phyloP scores from a whole-genome alignment of 2,113 vertebrate species.

The Bettongia penicillata region DNA sequence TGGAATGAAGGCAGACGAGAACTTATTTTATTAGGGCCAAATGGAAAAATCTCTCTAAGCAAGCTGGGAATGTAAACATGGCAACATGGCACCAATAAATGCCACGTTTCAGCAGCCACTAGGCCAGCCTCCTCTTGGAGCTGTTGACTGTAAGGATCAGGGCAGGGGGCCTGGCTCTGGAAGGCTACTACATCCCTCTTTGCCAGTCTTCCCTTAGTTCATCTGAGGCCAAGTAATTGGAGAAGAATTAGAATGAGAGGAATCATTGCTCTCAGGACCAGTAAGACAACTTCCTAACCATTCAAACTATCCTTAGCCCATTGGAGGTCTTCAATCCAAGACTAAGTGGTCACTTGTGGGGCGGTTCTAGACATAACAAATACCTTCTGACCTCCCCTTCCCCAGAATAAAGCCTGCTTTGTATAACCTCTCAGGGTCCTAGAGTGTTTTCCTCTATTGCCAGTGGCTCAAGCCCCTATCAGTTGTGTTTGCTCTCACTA shows the following conservation, averaged over 20 bases:
- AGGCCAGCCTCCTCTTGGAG: not conserved
- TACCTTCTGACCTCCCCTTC: not conserved
- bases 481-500: not conserved
- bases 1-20: rapidly evolving
- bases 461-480: not conserved
- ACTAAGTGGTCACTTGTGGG: not conserved
- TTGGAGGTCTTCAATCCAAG: not conserved
- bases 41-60: not conserved
- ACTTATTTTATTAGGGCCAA: not conserved
- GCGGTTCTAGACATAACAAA: not conserved
- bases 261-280: not conserved
- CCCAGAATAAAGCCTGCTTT: not conserved
- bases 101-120: not conserved
- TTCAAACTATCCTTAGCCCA: not conserved
- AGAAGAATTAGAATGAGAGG: not conserved
- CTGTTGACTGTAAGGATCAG: not conserved
- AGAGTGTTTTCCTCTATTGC: not conserved
- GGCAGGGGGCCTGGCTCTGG: not conserved
- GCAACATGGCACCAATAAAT: not conserved
- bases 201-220: not conserved
- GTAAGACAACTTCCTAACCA: not conserved
- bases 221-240: not conserved
- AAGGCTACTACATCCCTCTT: not conserved
- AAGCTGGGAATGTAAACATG: not conserved
- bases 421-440: not conserved